Evolutionary conservation across 2,888 invertebrate species (phyloP), one percentile per base, ranked within the genome.

Genomic region (Timema podura): DNA sequence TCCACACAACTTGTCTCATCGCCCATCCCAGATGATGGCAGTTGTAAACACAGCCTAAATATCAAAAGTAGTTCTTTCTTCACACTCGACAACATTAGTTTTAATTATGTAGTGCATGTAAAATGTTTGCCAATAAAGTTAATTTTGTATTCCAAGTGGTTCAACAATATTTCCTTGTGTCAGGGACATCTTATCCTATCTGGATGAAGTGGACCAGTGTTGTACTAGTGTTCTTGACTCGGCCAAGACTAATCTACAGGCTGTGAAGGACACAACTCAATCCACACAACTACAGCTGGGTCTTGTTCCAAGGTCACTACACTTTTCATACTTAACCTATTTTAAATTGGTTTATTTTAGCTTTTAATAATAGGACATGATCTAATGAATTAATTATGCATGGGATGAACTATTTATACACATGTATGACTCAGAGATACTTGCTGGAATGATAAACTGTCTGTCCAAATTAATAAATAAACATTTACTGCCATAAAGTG

Each of bases 121-220:
- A 15, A 57, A 51, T 8, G 57, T 57, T 57, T 57, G 8, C 15
- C 15, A 57, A 15, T 57, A n/a, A n/a, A 57, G 15, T 16, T 30
- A 57, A 57, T n/a, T 9, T 57, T 57, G 30, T 61, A 61, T 13
- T 1, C 1, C n/a, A 57, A 8, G n/a, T 8, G n/a, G 30, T 57
- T 8, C 57, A 11, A 11, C 57, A 13, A 8, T 8, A 16, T 57
- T 13, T 57, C 2, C 59, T 59, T 75, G 70, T 80, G 85, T 80
- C 79, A 88, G 88, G 79, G 87, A 88, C 78, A 86, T 89, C 75
- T 84, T 89, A 67, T 84, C 86, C 68, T 89, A 87, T 78, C 77
- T 89, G 73, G 89, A 89, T 76, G 87, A 88, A 79, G 86, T 89
- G 0, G 89, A 89, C 67, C 84, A 85, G 71, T 84, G 84, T 16